These are phyloP conservation scores for Eupsittula cactorum DNA, from an alignment of 2,113 vertebrate species.

Conservation along the genomic window DNA sequence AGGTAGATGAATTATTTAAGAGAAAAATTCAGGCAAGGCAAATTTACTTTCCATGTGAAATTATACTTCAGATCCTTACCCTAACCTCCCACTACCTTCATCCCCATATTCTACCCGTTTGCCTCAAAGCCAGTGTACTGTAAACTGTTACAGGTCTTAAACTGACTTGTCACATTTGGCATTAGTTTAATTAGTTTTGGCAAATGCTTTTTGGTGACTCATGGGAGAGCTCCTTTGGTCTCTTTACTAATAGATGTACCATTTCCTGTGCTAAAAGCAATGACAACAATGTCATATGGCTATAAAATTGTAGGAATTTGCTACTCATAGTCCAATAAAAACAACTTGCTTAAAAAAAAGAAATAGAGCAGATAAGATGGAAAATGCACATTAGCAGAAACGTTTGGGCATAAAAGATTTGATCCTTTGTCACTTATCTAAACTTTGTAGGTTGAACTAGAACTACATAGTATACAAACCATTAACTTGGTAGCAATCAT, in stretches of 20 bases:
- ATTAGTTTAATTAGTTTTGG: slow-evolving; percentile 85
- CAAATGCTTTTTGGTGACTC: slow-evolving; percentile 79
- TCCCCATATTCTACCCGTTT: not conserved
- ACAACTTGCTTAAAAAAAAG: slow-evolving; percentile 20
- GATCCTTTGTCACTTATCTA: not conserved
- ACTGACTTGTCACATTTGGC: slow-evolving; percentile 85
- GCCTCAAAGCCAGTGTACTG: not conserved
- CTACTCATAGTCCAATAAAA: slow-evolving; percentile 61
- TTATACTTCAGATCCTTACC: not conserved
- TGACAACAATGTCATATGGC: slow-evolving; percentile 82
- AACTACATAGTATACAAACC: not conserved
- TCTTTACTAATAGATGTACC: slow-evolving; percentile 75
- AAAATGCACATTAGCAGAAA: slow-evolving; percentile 32
- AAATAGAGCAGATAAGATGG: slow-evolving; percentile 22
- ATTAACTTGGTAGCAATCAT: not conserved
- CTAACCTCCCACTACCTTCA: not conserved
- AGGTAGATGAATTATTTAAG: not conserved
- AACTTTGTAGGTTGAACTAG: not conserved
- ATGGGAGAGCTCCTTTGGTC: slow-evolving; percentile 76
- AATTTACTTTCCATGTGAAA: not conserved
- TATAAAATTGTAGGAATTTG: slow-evolving; percentile 72
- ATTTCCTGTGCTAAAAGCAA: slow-evolving; percentile 74
- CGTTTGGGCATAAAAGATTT: not conserved
- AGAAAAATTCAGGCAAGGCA: not conserved
- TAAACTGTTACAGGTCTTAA: slow-evolving; percentile 77